These are phyloP conservation scores for Hydractinia echinata DNA, from an alignment of 30 jellyfish, hydroid and myxozoan genomes.

Conservation along the genomic window DNA sequence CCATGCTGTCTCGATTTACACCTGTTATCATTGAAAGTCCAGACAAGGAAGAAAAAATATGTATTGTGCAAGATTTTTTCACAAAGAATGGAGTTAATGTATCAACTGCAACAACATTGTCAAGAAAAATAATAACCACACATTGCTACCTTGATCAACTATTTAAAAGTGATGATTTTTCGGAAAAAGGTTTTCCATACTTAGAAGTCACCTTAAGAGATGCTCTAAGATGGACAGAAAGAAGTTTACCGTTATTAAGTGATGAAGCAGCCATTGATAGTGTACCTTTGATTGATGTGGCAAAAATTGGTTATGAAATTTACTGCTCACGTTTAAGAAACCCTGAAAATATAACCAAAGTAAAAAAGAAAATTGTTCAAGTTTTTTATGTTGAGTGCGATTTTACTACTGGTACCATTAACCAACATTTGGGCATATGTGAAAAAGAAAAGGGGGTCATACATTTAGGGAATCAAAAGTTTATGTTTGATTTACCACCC, in stretches of 20 bases:
- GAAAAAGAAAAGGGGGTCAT: too few species aligned
- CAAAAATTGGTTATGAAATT: too few species aligned
- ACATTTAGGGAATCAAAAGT: too few species aligned
- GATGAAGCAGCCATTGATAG: background rate
- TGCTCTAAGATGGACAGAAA: background rate
- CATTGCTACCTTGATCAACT: background rate
- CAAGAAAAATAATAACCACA: background rate
- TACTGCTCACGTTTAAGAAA: too few species aligned
- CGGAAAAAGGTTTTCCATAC: constrained; percentile 9
- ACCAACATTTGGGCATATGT: too few species aligned
- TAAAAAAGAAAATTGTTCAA: too few species aligned
- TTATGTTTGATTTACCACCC: too few species aligned
- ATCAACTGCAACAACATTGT: background rate
- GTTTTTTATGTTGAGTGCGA: too few species aligned
- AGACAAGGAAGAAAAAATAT: background rate
- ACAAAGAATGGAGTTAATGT: background rate
- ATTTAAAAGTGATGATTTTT: background rate
- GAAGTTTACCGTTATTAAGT: background rate
- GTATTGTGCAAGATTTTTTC: background rate
- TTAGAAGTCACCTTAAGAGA: constrained; percentile 8
- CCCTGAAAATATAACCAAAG: too few species aligned
- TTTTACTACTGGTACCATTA: too few species aligned
- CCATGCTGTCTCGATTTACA: constrained; percentile 7
- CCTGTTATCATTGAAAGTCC: constrained; percentile 9
- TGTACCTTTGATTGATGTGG: too few species aligned